phyloP scores from a whole-genome alignment of 2,113 vertebrate genomes.

The Myrmecobius fasciatus region DNA sequence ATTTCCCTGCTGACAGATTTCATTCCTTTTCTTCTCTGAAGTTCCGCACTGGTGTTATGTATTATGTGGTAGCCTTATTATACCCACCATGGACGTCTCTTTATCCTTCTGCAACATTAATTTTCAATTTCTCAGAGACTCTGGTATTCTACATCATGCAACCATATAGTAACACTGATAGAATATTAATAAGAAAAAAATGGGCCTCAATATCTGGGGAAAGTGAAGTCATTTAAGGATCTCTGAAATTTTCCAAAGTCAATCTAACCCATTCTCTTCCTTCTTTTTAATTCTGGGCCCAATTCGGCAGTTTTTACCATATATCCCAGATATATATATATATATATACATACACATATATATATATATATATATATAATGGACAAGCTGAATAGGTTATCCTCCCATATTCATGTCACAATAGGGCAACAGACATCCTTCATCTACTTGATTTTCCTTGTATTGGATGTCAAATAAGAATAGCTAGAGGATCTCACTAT shows the following conservation, averaged over 20 bases:
- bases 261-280: not conserved
- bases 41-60: not conserved
- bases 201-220: too few species aligned
- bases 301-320: not conserved
- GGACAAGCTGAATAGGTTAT: not conserved
- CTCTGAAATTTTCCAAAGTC: not conserved
- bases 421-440: not conserved
- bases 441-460: not conserved
- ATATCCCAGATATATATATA: not conserved
- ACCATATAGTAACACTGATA: not conserved
- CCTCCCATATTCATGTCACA: not conserved
- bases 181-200: not conserved
- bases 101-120: not conserved
- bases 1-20: not conserved
- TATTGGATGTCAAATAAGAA: not conserved
- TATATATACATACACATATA: too few species aligned
- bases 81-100: not conserved
- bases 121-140: not conserved
- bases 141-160: not conserved
- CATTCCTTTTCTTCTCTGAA: not conserved
- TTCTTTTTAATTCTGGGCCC: not conserved
- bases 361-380: not conserved
- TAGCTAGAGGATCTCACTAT: not conserved
- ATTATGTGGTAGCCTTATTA: not conserved
- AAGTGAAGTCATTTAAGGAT: not conserved